phyloP scores from a whole-genome alignment of 2,797 vertebrate species.

The Lophius americanus region DNA sequence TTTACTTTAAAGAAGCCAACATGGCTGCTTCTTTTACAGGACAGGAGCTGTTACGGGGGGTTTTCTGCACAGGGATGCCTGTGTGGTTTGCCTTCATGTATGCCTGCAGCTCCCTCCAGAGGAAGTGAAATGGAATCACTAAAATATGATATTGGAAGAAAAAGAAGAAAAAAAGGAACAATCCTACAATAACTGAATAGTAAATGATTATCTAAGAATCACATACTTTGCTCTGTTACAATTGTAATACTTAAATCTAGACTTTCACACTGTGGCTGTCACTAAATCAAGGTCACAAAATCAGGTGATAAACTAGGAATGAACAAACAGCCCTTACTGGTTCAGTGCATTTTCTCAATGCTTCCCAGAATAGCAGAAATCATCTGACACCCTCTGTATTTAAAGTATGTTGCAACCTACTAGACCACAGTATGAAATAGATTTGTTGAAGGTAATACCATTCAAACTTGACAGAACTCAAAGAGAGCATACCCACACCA shows the following conservation, averaged over 20 bases:
- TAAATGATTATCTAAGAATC: background rate
- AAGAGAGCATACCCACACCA: too few relatives aligned
- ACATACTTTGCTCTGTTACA: background rate
- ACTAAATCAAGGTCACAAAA: background rate
- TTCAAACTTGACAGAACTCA: too few relatives aligned
- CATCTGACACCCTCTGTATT: too few relatives aligned
- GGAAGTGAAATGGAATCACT: conserved; percentile 25
- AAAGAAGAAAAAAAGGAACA: background rate
- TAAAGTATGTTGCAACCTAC: too few relatives aligned
- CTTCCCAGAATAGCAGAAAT: too few relatives aligned
- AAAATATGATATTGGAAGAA: background rate
- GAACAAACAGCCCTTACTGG: too few relatives aligned
- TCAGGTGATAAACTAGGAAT: too few relatives aligned
- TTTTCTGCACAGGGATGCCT: background rate
- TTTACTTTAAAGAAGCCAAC: background rate
- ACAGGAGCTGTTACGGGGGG: background rate
- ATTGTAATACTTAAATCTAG: too few relatives aligned
- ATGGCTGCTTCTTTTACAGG: background rate
- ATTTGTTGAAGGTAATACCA: too few relatives aligned
- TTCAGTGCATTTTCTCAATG: too few relatives aligned
- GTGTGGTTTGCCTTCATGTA: background rate
- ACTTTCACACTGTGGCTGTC: too few relatives aligned
- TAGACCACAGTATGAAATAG: too few relatives aligned
- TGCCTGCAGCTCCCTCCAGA: conserved; percentile 45
- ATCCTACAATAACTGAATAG: background rate